A percentile compares a stretch with the other conserved stretches of the same genome.
phyloP scores from a whole-genome alignment of 1,140 invertebrate genomes.

The Drosophila tropicalis region DNA sequence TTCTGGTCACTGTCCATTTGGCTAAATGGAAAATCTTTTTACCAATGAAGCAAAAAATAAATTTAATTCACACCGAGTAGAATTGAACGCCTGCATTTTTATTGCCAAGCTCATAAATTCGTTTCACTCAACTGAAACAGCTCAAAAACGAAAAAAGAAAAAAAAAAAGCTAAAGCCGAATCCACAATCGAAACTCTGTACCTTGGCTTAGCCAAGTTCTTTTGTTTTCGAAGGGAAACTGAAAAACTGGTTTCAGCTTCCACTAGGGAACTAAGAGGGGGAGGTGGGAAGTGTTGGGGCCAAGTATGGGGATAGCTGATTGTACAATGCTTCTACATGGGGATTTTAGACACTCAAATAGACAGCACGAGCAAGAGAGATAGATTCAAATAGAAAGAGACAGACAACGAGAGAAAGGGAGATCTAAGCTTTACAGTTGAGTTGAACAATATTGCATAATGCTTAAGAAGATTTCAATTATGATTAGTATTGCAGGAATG shows the following conservation, averaged over 20 bases:
- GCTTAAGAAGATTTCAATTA: slow-evolving; percentile 61
- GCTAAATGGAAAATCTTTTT: slow-evolving; percentile 51
- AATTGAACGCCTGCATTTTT: slow-evolving; percentile 37
- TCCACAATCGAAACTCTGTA: slow-evolving; percentile 23
- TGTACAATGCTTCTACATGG: slow-evolving; percentile 11
- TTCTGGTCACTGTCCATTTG: slow-evolving; percentile 45
- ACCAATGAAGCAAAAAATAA: slow-evolving; percentile 54
- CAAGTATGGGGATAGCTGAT: slow-evolving; percentile 4
- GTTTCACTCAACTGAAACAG: slow-evolving; percentile 45
- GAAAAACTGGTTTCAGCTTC: slow-evolving; percentile 45
- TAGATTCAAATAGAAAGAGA: neutral
- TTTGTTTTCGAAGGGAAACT: slow-evolving; percentile 49
- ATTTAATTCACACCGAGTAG: slow-evolving; percentile 49
- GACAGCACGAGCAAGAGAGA: neutral
- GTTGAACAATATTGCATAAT: slow-evolving; percentile 53
- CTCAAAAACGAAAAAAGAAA: slow-evolving; percentile 32
- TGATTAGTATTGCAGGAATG: slow-evolving; percentile 35
- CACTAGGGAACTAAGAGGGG: neutral
- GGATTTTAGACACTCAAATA: slow-evolving; percentile 11
- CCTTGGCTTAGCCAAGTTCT: slow-evolving; percentile 45
- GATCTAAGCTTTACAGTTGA: slow-evolving; percentile 21
- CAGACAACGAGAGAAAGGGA: neutral
- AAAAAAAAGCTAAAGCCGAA: slow-evolving; percentile 20
- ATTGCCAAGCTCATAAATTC: slow-evolving; percentile 39
- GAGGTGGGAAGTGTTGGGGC: neutral